Base-by-base conservation (phyloP, 92 coral and sea anemone genomes). In the Actinernus sp. region DNA sequence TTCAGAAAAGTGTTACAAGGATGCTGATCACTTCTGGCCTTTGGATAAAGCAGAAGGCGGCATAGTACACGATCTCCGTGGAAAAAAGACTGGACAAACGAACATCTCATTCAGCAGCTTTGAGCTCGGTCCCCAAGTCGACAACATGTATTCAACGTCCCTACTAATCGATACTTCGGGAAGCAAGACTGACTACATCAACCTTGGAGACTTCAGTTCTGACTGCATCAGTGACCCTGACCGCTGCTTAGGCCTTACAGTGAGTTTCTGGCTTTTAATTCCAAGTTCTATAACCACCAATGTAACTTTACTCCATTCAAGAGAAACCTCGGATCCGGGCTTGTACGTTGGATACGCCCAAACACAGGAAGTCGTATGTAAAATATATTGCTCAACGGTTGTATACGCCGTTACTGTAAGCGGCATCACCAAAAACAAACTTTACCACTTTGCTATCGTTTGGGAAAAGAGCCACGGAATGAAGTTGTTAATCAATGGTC, bases 1-100 rank as follows among this genome's bases (percentile, higher is more conserved):
- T 17, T 13, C 56, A 93, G 98, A 68, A 50, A 70, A 79, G 46
- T 93, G 98, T 62, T 69, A 69, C 70, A 69, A 63, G n/a, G 90
- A 81, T 17, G 98, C 98, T 0, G 62, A 73, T 26, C 93, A 93
- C 48, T 87, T 69, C 76, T 89, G 96, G 98, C 96, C 98, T 29
- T 27, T 89, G 77, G 98, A 93, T 70, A 82, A 74, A 54, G 43
- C 55, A 0, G 51, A 68, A 0, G 85, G 70, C 14, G 88, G 86
- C 3, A 27, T 39, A 18, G 49, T 85, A 2, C 71, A 31, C 26
- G 98, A 93, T 25, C 59, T 86, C 36, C 68, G 68, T 38, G 98
- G 96, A 20, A 32, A 48, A 22, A 83, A 63, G 28, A 70, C 78
- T 56, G 96, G 86, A 0, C 3, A 14, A 3, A 63, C 76, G 1